Conservation (phyloP, 2,888 invertebrate species). For the Eupithecia tripunctaria region DNA sequence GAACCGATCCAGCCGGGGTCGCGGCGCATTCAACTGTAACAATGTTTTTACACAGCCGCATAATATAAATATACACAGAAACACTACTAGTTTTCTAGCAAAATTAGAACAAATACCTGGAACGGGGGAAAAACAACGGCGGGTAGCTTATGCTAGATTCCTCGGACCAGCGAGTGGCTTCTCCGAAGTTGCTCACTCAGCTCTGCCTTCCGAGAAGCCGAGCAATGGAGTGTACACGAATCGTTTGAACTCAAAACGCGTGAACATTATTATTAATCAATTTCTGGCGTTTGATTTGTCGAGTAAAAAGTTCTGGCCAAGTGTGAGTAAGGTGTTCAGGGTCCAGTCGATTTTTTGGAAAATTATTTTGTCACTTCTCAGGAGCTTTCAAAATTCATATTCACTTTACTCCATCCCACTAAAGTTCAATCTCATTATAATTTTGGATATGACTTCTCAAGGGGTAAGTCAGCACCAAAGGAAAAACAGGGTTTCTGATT, state of each 20-base stretch:
- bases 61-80: constrained; percentile 50
- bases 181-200: constrained; percentile 53
- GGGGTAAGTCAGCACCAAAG: background rate
- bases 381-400: background rate
- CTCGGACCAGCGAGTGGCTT: constrained; percentile 54
- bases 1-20: constrained; percentile 70
- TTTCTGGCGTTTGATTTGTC: constrained; percentile 46
- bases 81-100: constrained; percentile 55
- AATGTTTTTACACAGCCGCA: constrained; percentile 42
- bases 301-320: constrained; percentile 43
- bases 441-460: too few species aligned
- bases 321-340: constrained; percentile 30
- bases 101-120: constrained; percentile 53
- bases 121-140: constrained; percentile 46
- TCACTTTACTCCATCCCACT: background rate
- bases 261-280: constrained; percentile 50
- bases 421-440: background rate
- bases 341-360: constrained; percentile 38
- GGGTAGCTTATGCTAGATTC: constrained; percentile 43
- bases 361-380: background rate
- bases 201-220: constrained; percentile 53
- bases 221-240: constrained; percentile 51
- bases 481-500: background rate
- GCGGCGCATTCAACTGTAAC: constrained; percentile 65
- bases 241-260: constrained; percentile 41